Base-by-base conservation (phyloP, 2,113 vertebrate species). In the Eolophus roseicapilla region DNA sequence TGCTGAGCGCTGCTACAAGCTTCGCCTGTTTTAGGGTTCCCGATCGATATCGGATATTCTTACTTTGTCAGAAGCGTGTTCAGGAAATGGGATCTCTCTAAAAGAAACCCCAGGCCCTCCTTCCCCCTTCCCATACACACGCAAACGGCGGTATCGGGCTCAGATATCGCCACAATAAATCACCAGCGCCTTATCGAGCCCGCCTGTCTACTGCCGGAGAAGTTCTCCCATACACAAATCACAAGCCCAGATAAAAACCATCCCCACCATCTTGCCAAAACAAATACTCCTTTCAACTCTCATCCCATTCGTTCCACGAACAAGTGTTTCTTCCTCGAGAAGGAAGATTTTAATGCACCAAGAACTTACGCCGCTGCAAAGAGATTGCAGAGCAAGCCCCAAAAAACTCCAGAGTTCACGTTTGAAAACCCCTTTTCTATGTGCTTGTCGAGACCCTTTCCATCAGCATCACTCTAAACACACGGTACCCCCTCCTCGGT, bases 51-150 rank as follows among this genome's bases (percentile, higher is more conserved):
- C 35, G 4, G 95, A 93, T 88, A 94, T 57, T 95, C 91, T 77
- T 28, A 65, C 65, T 80, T 49, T 83, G 82, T 95, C 89, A 78
- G 13, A 21, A 88, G 67, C 92, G 31, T 50, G 85, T 92, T 97
- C 47, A 91, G 95, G 97, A 98, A 97, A 88, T 64, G 85, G 94
- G 82, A 71, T 77, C 78, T 92, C 94, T 96, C 80, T 35, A 53
- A 76, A 39, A 55, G 63, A 78, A 64, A 23, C 16, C 8, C 85
- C 71, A 63, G 71, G 84, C 93, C 96, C 91, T 90, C 63, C 81
- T 83, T 65, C 17, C 74, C 83, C 89, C 82, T 80, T 82, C 71
- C 90, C 31, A 94, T 14, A 4, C 27, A 74, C 76, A 88, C 3
- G 9, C 78, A 17, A 76, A 71, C 0, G 2, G 53, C 7, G 21